Conservation (phyloP, 2,113 vertebrate genomes). For the Pteronura brasiliensis region DNA sequence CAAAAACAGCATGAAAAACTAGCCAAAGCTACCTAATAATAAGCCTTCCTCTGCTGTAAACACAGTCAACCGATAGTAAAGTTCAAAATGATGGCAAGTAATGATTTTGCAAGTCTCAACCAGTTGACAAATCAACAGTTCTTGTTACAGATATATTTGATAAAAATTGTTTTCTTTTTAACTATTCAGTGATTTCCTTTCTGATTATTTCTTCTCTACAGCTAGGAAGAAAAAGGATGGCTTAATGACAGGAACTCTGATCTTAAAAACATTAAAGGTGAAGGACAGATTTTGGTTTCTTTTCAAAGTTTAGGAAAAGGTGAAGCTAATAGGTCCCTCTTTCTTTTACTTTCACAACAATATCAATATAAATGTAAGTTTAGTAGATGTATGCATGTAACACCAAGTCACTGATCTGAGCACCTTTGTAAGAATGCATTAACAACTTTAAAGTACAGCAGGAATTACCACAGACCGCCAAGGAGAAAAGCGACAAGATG, state of each 20-base stretch:
- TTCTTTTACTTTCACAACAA: conserved; percentile 13
- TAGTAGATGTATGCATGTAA: neutral
- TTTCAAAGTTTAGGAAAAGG: conserved; percentile 33
- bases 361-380: neutral
- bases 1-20: neutral
- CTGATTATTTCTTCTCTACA: conserved; percentile 24
- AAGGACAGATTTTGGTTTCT: neutral
- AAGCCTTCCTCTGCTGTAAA: neutral
- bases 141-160: neutral
- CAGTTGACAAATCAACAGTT: neutral
- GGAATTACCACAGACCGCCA: neutral
- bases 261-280: neutral
- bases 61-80: neutral
- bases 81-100: conserved; percentile 9
- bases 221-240: conserved; percentile 42
- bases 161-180: conserved; percentile 6
- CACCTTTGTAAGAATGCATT: neutral
- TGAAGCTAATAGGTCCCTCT: neutral
- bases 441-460: neutral
- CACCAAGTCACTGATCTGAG: neutral
- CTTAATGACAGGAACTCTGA: neutral
- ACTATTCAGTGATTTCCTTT: conserved; percentile 9
- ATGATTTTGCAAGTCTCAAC: neutral
- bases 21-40: neutral
- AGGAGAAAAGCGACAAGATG: neutral